Base-by-base conservation (phyloP, 1,140 invertebrate species). In the Apis cerana region DNA sequence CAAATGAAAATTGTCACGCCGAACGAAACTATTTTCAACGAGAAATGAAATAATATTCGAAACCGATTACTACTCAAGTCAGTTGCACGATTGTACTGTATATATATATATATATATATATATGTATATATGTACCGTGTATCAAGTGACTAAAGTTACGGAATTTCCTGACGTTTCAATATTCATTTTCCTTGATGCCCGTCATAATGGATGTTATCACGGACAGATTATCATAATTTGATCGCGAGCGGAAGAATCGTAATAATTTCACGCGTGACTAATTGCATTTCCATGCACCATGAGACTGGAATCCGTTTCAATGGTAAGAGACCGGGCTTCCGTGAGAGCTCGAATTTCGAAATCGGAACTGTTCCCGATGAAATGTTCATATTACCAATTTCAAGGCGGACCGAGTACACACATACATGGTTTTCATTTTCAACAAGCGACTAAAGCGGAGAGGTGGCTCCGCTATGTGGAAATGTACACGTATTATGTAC, bases 311-410 rank as follows among this genome's bases (percentile, higher is more conserved):
- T 4, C 1, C 12, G 61, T 54, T 58, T 65, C 61, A 27, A 76
- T 12, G 21, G 12, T n/a, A 11, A 23, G 61, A 64, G 15, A 61
- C n/a, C 10, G 61, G 21, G 52, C n/a, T 78, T 58, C 54, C 8
- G 33, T 43, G 1, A 10, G 75, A 13, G 64, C 33, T 79, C 67
- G 43, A 61, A 43, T 80, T 61, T 75, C 61, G 62, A 81, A 75
- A 75, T 27, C 27, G 69, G 75, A 58, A 75, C 54, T 43, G 21
- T 12, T 54, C 12, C 61, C 17, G 43, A 12, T 43, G 52, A 64
- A 52, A 65, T 65, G 64, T 76, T 81, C 72, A 54, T 68, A 81
- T 68, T 75, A 81, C 80, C 62, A 81, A 81, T 81, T 81, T 75
- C 72, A 43, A 52, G 27, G 15, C 8, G 15, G 43, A 23, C 17